These are phyloP conservation scores for Sitta carolinensis DNA, from an alignment of 2,797 vertebrate genomes.

Conservation along the genomic window DNA sequence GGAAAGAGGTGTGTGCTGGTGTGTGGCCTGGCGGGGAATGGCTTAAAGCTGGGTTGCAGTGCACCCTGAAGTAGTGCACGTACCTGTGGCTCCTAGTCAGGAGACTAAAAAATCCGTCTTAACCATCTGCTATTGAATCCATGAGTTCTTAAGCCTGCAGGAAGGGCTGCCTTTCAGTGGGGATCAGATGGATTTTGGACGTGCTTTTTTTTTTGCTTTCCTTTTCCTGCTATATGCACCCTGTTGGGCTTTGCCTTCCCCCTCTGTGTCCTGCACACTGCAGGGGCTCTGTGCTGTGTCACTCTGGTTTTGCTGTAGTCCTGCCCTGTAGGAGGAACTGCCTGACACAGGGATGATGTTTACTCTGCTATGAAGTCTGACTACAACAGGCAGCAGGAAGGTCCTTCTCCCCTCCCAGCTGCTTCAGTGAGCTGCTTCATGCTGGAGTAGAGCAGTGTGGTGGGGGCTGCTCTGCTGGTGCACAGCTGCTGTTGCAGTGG, in stretches of 20 bases:
- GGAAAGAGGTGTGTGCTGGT: background rate
- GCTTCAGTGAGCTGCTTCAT: background rate
- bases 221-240: background rate
- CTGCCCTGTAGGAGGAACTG: too few relatives aligned
- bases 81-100: background rate
- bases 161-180: background rate
- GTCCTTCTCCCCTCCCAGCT: background rate
- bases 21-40: background rate
- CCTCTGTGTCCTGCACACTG: accelerated
- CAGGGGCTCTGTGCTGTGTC: background rate
- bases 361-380: accelerated
- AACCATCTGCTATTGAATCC: accelerated
- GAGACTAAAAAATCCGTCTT: background rate
- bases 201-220: too few relatives aligned
- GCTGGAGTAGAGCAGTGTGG: background rate
- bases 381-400: background rate
- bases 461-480: background rate
- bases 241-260: background rate
- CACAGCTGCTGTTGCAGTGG: accelerated
- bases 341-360: background rate
- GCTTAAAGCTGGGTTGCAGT: background rate
- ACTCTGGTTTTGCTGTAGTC: background rate
- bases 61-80: accelerated
- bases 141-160: background rate
- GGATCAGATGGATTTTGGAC: background rate